Base-by-base conservation (phyloP, 1,140 invertebrate species). In the Eumaeus atala region DNA sequence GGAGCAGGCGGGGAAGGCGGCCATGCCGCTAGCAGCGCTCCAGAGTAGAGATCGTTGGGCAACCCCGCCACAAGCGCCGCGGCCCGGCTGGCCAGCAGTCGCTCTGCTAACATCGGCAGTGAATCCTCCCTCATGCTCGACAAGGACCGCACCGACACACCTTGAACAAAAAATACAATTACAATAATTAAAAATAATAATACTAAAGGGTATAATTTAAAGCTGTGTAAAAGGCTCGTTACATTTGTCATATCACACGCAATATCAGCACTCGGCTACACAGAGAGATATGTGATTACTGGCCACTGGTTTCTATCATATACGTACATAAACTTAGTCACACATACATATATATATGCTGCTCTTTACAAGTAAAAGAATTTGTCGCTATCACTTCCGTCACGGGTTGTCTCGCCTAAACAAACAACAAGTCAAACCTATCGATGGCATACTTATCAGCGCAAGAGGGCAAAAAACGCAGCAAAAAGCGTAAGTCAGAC, bases 361-460 rank as follows among this genome's bases (percentile, higher is more conserved):
- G 38, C 38, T 28, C 12, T 44, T 9, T 48, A 18, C 37, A 38
- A 44, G 44, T 42, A 36, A 42, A 57, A 58, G 58, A 63, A 51
- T 66, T 64, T 49, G 60, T 67, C 56, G 58, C 52, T 53, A 66
- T 69, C 70, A 74, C 69, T 83, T 83, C 77, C 79, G 74, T 75
- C 64, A 66, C 59, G 62, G 67, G 70, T 63, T 76, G 62, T 68
- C 61, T 72, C 66, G 66, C 80, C 79, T 86, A 84, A 86, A 76
- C 62, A 81, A 83, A 86, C 72, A 81, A 53, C 51, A 48, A 64
- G 66, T 66, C 69, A 67, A 78, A 74, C 72, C 73, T 83, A 86
- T 86, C 83, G 77, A 84, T 86, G 75, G 80, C 83, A 70, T 65
- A 86, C 80, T 86, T 86, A 86, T 86, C 80, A 77, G 72, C 51